Evolutionary conservation across 2,888 invertebrate species (phyloP), one percentile per base, ranked within the genome.

Genomic region (Melieria crassipennis): DNA sequence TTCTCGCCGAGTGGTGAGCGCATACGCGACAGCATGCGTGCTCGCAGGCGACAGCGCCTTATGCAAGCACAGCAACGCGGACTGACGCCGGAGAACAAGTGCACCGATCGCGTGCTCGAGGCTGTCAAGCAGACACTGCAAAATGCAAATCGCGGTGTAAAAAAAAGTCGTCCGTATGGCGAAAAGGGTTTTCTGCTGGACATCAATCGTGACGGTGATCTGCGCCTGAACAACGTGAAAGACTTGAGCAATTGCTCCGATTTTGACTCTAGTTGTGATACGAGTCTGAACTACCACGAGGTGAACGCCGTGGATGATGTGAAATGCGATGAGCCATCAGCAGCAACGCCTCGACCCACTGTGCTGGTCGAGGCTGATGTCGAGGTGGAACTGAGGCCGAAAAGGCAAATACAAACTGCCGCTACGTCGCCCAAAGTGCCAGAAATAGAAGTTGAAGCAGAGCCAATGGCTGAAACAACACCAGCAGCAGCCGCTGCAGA

Each of bases 191-290:
- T 85, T 68, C 79, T 87, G 3, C 82, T 87, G 13, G 84, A 86
- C 48, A 76, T 86, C 43, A 84, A 82, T 47, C 84, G 83, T 0
- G 85, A 85, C 64, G 87, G 82, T 1, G 81, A 81, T 56, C 75
- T 87, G 46, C 83, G 85, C 30, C 72, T 87, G 9, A 81, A 83
- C 69, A 85, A 86, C 79, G 87, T 87, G 0, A 83, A 84, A 7
- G 87, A 87, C 72, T 75, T 87, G 10, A 86, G 85, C 43, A 86
- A 85, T 75, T 86, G 86, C 66, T 87, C 87, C 0, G 87, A 87
- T 75, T 85, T 86, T 63, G 87, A 87, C 74, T 87, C 87, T 4
- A 87, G 87, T 69, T 87, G 87, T 72, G 87, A 87, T 66, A 86
- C 85, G 0, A 87, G 87, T 55, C 76, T 87, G 5, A 87, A 87